Base-by-base conservation (phyloP, 2,888 invertebrate genomes). In the Allolobophora icterica region DNA sequence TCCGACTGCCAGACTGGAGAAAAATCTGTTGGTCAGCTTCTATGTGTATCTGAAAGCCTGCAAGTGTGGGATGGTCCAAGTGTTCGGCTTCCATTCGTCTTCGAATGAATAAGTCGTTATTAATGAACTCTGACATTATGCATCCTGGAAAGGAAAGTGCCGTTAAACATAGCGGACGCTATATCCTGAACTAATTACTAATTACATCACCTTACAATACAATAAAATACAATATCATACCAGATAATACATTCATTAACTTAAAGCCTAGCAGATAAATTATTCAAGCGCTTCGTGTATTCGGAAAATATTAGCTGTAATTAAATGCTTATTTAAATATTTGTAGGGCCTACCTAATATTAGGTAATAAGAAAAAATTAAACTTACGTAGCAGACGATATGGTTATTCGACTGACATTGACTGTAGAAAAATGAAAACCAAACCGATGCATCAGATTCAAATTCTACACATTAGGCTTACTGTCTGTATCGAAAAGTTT, bases 331-430 rank as follows among this genome's bases (percentile, higher is more conserved):
- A 24, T 11, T 52, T 24, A 24, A 24, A 1, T 52, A 24, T 21
- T 52, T 52, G 52, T 52, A 38, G 38, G 4, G 38, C 24, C 15
- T 45, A 45, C 19, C 45, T 45, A 13, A 52, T 21, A 52, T 3
- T 24, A 24, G 24, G 21, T n/a, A 71, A 71, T 30, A 71, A 30
- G 71, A 24, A 52, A 71, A 71, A 71, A 1, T 30, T 6, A 71
- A 5, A 87, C 87, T 87, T 35, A 87, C 87, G 87, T 87, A 87
- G 34, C 87, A 87, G 87, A 35, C 87, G n/a, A 87, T 34, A 0
- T 35, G 0, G 38, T 87, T 24, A 5, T 21, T 35, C 35, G 3
- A 2, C 30, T 38, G 87, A 38, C 87, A 87, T 87, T 87, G 87
- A 87, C 87, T 87, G 87, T 35, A 87, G 38, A 21, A 34, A 87